Evolutionary conservation across 1,140 invertebrate species (phyloP).

Genomic region (Heliconius himera): DNA sequence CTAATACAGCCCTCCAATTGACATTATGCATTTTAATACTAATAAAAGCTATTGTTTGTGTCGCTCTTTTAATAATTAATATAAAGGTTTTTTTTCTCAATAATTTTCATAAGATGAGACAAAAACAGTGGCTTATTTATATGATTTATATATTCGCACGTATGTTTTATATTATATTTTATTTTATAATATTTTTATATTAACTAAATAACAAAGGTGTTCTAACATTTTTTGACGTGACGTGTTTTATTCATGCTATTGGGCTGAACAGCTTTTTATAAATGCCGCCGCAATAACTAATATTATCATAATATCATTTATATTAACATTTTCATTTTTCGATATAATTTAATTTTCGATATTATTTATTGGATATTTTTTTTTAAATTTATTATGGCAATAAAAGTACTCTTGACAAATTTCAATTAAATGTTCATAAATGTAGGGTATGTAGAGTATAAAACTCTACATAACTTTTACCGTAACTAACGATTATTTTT

Average conservation of each 20-base stretch:
- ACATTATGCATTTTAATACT: conserved; percentile 17
- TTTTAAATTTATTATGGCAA: neutral
- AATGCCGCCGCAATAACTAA: conserved; percentile 30
- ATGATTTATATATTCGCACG: conserved; percentile 20
- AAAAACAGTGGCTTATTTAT: conserved; percentile 20
- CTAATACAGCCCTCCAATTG: conserved; percentile 11
- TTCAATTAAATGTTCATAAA: too few species aligned
- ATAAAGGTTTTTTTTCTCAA: neutral
- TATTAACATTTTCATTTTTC: conserved; percentile 5
- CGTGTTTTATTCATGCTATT: conserved; percentile 25
- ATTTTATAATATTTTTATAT: neutral
- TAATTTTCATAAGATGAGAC: neutral
- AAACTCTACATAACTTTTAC: too few species aligned
- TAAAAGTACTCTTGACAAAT: too few species aligned
- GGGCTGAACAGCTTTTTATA: conserved; percentile 23
- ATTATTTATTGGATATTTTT: neutral
- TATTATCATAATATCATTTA: conserved; percentile 7
- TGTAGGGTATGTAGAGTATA: too few species aligned
- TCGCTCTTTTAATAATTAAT: neutral
- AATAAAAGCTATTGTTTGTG: conserved; percentile 27
- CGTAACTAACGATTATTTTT: too few species aligned
- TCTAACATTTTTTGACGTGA: conserved; percentile 17
- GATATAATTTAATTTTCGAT: neutral
- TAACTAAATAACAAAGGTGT: conserved; percentile 22
- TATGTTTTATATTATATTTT: conserved; percentile 6